Percentiles rank a stretch among this genome's conserved stretches.
Evolutionary conservation across 2,888 invertebrate species (phyloP).

Genomic region (Silvanus unidentatus): DNA sequence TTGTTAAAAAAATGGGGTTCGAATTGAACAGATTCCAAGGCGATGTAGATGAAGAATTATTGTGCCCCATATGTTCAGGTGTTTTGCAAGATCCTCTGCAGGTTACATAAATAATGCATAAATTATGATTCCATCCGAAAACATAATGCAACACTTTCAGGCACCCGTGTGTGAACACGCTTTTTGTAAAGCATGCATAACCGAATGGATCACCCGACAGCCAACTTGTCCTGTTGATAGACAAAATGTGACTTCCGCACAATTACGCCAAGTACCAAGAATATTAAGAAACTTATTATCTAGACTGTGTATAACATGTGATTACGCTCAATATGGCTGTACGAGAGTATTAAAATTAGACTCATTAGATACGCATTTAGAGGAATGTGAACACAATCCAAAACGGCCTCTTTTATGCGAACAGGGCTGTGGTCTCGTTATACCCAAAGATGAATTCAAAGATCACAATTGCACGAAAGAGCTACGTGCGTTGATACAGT

Average conservation of each 20-base stretch:
- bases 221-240: slow-evolving; percentile 94
- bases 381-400: slow-evolving; percentile 91
- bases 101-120: slow-evolving; percentile 49
- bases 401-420: slow-evolving; percentile 91
- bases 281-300: slow-evolving; percentile 88
- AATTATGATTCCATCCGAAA: slow-evolving; percentile 16
- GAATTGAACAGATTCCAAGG: slow-evolving; percentile 91
- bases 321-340: slow-evolving; percentile 86
- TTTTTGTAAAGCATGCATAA: slow-evolving; percentile 89
- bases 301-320: slow-evolving; percentile 83
- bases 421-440: slow-evolving; percentile 87
- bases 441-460: slow-evolving; percentile 91
- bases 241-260: slow-evolving; percentile 81
- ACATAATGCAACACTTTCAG: slow-evolving; percentile 46
- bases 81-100: slow-evolving; percentile 93
- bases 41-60: slow-evolving; percentile 93
- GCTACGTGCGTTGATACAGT: slow-evolving; percentile 73
- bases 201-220: slow-evolving; percentile 90
- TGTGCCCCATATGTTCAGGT: slow-evolving; percentile 94
- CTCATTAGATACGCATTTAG: slow-evolving; percentile 73
- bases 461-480: slow-evolving; percentile 93
- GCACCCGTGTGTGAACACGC: slow-evolving; percentile 95
- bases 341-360: slow-evolving; percentile 80
- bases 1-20: slow-evolving; percentile 70
- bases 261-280: slow-evolving; percentile 86